Evolutionary conservation across 2,113 vertebrate species (phyloP), one percentile per base, ranked within the genome.

Genomic region (Daphoenositta chrysoptera): DNA sequence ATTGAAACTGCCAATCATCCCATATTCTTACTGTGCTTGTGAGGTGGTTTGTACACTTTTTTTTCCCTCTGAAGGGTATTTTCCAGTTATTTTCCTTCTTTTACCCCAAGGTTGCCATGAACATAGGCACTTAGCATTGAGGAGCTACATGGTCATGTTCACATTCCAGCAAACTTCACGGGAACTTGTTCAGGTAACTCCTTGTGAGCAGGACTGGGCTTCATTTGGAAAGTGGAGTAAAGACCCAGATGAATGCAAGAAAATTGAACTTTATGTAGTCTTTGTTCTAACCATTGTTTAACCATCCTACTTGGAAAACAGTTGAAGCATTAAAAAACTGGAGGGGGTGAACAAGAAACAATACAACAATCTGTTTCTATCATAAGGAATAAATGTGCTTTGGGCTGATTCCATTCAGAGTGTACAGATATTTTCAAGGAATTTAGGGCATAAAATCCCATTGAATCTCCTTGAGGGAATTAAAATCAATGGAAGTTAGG

Each of bases 301-400:
- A 83, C 76, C 60, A 93, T 68, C 51, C 90, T 94, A 40, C 92
- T 93, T 94, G 90, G 92, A 94, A 96, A 95, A 75, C 39, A 89
- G 92, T 48, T 63, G 71, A 91, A 96, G 88, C 85, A 87, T 93
- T 94, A 88, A 94, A 91, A 95, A 96, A 92, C 92, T 83, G 85
- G 92, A 92, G 90, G 93, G 92, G 90, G 79, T 88, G 79, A 93
- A 53, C 66, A 60, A 93, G 88, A 96, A 96, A 96, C 88, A 97
- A 96, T 96, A 53, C 82, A 95, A 77, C 64, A 81, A 86, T 96
- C 92, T 94, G 83, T 95, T 95, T 94, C 82, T 95, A 93, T 97
- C 95, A 75, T 89, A 92, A 96, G 84, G 90, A 82, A 90, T 92
- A 88, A 96, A 93, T 88, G 92, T 92, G 85, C 83, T 96, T 96